Evolutionary conservation across 92 coral and sea anemone genomes (phyloP).

Genomic region (Zoanthus sociatus): DNA sequence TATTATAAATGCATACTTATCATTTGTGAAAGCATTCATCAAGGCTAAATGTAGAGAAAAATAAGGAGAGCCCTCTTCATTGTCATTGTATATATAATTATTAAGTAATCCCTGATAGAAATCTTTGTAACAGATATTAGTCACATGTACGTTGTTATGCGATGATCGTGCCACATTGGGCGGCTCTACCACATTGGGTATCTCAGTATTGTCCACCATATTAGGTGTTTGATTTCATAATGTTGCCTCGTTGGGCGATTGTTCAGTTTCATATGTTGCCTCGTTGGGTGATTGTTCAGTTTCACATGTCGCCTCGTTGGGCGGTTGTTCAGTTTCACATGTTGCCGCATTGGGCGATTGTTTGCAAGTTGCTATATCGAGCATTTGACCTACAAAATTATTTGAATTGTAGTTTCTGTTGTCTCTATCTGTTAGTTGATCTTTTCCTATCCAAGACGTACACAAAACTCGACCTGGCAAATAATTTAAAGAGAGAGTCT

Average conservation of each 20-base stretch:
- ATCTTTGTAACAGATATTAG: slow-evolving; percentile 53
- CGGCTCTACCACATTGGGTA: slow-evolving; percentile 51
- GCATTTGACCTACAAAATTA: too few species aligned
- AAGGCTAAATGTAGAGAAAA: background rate
- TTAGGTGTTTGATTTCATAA: slow-evolving; percentile 38
- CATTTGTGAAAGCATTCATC: too few species aligned
- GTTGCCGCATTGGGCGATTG: too few species aligned
- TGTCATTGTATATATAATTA: slow-evolving; percentile 39
- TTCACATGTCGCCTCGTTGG: too few species aligned
- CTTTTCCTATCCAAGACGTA: too few species aligned
- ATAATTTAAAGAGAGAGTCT: too few species aligned
- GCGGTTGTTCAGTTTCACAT: too few species aligned
- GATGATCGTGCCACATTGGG: slow-evolving; percentile 51
- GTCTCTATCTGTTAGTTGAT: too few species aligned
- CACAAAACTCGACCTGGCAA: too few species aligned
- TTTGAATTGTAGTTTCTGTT: too few species aligned
- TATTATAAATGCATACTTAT: background rate
- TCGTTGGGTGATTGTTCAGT: too few species aligned
- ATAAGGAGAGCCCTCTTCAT: slow-evolving; percentile 33
- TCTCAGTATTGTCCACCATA: slow-evolving; percentile 52
- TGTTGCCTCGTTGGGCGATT: background rate
- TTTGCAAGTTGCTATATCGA: too few species aligned
- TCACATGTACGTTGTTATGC: slow-evolving; percentile 34
- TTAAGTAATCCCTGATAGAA: slow-evolving; percentile 55
- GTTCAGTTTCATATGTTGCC: background rate